phyloP scores from a whole-genome alignment of 2,113 vertebrate genomes.

The Thamnaconus septentrionalis region DNA sequence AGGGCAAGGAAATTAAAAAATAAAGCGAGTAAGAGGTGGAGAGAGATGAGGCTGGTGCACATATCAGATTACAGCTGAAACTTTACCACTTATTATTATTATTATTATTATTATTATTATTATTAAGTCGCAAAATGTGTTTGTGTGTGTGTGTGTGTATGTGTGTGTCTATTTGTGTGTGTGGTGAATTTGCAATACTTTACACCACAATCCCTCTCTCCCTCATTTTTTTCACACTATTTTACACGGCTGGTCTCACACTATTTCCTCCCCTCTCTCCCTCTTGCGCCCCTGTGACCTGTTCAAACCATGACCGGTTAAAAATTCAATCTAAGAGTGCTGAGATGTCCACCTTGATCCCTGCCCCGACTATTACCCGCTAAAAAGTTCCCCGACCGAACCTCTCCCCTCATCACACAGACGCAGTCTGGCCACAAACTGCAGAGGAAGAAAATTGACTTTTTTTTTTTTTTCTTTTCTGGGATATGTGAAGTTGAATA shows the following conservation, averaged over 20 bases:
- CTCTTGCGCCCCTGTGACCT: slow-evolving; percentile 25
- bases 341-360: not conserved
- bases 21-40: too few species aligned
- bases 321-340: slow-evolving; percentile 52
- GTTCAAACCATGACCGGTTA: slow-evolving; percentile 30
- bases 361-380: slow-evolving; percentile 30
- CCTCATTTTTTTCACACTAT: not conserved
- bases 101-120: too few species aligned
- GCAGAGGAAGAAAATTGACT: not conserved
- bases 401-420: not conserved
- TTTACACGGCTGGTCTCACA: slow-evolving; percentile 5
- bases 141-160: too few species aligned
- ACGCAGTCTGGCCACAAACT: not conserved
- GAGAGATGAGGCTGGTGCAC: too few species aligned
- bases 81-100: too few species aligned
- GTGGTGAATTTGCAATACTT: too few species aligned
- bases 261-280: slow-evolving; percentile 6
- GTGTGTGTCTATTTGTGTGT: too few species aligned
- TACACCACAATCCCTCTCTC: slow-evolving; percentile 5
- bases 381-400: slow-evolving; percentile 38
- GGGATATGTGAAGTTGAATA: slow-evolving; percentile 20
- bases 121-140: too few species aligned
- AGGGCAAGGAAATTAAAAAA: too few species aligned
- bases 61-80: too few species aligned
- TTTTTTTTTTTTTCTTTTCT: not conserved